phyloP scores from a whole-genome alignment of 2,888 invertebrate species.

The Sphaeridia pumilis region DNA sequence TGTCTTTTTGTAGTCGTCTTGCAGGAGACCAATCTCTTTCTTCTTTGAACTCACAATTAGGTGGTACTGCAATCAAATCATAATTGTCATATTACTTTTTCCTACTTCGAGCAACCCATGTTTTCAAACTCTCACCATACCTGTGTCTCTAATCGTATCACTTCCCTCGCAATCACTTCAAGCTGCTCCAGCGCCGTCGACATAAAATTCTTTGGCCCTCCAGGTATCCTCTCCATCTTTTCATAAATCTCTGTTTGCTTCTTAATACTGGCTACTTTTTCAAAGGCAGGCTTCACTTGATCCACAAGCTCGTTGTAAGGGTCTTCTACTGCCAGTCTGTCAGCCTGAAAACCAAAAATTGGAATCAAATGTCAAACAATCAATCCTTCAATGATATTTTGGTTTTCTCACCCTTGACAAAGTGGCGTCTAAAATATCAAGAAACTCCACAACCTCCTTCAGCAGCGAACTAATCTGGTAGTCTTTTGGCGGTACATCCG shows the following conservation, averaged over 20 bases:
- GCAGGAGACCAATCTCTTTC: conserved; percentile 2
- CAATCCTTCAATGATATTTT: not conserved
- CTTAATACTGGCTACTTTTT: conserved; percentile 28
- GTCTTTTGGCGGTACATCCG: conserved; percentile 1
- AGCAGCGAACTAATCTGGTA: conserved; percentile 7
- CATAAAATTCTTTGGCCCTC: conserved; percentile 28
- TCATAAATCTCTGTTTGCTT: conserved; percentile 30
- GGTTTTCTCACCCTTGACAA: conserved; percentile 2
- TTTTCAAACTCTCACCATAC: not conserved
- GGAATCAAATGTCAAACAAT: not conserved
- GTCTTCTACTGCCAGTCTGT: conserved; percentile 21
- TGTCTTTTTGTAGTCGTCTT: conserved; percentile 8
- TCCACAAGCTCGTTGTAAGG: conserved; percentile 23
- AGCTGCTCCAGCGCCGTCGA: conserved; percentile 28
- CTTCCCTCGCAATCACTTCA: conserved; percentile 12
- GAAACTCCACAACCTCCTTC: conserved; percentile 8
- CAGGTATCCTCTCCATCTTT: conserved; percentile 30
- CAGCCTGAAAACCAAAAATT: conserved; percentile 13
- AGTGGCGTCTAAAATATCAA: conserved; percentile 6
- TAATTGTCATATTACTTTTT: no score
- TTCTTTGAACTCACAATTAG: conserved; percentile 12
- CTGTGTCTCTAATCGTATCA: conserved; percentile 7
- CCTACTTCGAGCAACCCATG: not conserved
- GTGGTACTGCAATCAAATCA: conserved; percentile 5
- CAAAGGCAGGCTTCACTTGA: conserved; percentile 24